A percentile compares a stretch with the other conserved stretches of the same genome.
These are phyloP conservation scores for Phyto melanocephala DNA, from an alignment of 2,888 invertebrate species.

Conservation along the genomic window DNA sequence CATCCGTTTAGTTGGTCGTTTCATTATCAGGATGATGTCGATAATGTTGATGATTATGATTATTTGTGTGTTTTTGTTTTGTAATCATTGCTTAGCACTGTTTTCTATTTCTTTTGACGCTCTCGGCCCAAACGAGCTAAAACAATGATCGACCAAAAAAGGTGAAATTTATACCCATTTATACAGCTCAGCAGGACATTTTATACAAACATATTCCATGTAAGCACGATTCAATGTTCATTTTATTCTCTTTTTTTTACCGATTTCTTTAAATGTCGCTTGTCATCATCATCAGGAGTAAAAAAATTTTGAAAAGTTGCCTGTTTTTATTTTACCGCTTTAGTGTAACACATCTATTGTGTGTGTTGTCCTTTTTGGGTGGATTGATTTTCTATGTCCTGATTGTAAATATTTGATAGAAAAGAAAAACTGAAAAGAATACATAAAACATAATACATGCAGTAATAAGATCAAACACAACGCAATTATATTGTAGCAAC, in stretches of 20 bases:
- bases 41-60: conserved; percentile 35
- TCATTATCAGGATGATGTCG: conserved; percentile 57
- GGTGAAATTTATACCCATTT: conserved; percentile 59
- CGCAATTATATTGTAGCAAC: conserved; percentile 45
- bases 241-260: conserved; percentile 18
- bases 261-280: conserved; percentile 50
- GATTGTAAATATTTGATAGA: not conserved
- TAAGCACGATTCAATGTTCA: conserved; percentile 47
- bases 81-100: conserved; percentile 29
- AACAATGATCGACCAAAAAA: conserved; percentile 36
- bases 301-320: conserved; percentile 26
- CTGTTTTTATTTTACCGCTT: conserved; percentile 41
- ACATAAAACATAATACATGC: not conserved
- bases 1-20: conserved; percentile 42
- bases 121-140: conserved; percentile 1
- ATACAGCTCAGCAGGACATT: conserved; percentile 57
- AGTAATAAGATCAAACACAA: conserved; percentile 50
- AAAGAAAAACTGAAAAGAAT: not conserved
- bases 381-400: conserved; percentile 37
- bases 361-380: conserved; percentile 35
- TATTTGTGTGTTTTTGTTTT: conserved; percentile 49
- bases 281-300: conserved; percentile 50
- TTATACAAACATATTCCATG: conserved; percentile 46
- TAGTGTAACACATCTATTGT: conserved; percentile 26
- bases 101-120: conserved; percentile 22